These are phyloP conservation scores for Melanotaenia nigrans DNA, from an alignment of 2,797 vertebrate species.

Conservation along the genomic window DNA sequence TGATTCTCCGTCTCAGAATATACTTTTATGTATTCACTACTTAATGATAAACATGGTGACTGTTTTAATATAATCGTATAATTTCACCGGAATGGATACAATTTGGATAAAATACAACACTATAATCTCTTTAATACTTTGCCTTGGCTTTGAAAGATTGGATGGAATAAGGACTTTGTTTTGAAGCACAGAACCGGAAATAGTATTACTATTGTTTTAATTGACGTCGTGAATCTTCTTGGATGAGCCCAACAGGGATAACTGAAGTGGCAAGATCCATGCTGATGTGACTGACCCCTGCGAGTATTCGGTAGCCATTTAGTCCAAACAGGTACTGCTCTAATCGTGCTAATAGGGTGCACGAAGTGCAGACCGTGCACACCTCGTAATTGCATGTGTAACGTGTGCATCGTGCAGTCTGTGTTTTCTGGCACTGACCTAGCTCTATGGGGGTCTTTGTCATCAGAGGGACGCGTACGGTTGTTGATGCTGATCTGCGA, in stretches of 20 bases:
- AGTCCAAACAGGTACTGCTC: slow-evolving; percentile 62
- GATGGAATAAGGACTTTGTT: slow-evolving; percentile 45
- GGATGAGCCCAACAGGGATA: slow-evolving; percentile 36
- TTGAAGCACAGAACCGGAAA: slow-evolving; percentile 60
- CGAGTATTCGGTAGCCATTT: slow-evolving; percentile 30
- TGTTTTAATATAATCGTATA: too few relatives aligned
- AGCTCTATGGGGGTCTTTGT: slow-evolving; percentile 40
- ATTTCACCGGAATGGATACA: too few relatives aligned
- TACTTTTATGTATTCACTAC: background rate
- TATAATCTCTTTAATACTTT: too few relatives aligned
- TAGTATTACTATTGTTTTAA: background rate
- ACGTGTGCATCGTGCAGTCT: slow-evolving; percentile 5
- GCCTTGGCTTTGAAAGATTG: too few relatives aligned
- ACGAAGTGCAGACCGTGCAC: background rate
- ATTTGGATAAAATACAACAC: too few relatives aligned
- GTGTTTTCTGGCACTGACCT: slow-evolving; percentile 22
- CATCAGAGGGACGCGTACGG: slow-evolving; percentile 10
- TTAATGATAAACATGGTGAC: too few relatives aligned
- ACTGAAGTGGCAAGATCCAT: slow-evolving; percentile 23
- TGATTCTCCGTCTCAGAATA: background rate
- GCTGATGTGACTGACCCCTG: slow-evolving; percentile 48
- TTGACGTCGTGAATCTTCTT: slow-evolving; percentile 29
- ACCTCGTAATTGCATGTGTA: background rate
- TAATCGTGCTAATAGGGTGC: background rate
- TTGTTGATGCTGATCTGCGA: slow-evolving; percentile 25